These are phyloP conservation scores for Zosterops pallidus DNA, from an alignment of 2,113 vertebrate species.

Conservation along the genomic window DNA sequence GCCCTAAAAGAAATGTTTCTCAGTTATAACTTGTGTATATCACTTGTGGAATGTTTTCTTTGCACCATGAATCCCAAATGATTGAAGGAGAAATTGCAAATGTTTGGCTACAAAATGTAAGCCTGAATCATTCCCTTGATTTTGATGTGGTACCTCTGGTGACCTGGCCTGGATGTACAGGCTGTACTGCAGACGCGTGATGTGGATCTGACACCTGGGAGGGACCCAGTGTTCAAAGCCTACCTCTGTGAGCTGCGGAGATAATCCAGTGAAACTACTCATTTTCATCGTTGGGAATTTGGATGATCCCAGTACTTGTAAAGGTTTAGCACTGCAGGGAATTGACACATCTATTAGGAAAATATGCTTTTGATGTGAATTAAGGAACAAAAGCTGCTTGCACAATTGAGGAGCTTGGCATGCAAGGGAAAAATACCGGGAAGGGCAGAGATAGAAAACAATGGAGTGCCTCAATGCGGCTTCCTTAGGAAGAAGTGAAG, in stretches of 20 bases:
- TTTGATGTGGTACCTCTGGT: background rate
- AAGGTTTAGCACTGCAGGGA: constrained; percentile 25
- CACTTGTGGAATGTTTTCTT: background rate
- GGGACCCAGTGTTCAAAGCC: background rate
- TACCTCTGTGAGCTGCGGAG: background rate
- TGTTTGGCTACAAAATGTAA: background rate
- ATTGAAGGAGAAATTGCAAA: background rate
- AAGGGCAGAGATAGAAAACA: background rate
- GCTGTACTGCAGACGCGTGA: fast-evolving
- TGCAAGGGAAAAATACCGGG: background rate
- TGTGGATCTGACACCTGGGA: background rate
- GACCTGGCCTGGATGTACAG: background rate
- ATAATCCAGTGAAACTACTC: background rate
- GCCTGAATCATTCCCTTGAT: background rate
- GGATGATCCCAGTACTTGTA: background rate
- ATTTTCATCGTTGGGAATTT: background rate
- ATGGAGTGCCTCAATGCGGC: background rate
- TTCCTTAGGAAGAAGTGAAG: background rate
- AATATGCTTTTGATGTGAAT: constrained; percentile 11
- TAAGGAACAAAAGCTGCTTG: constrained; percentile 44
- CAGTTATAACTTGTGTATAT: fast-evolving
- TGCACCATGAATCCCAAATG: background rate
- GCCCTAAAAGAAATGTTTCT: background rate
- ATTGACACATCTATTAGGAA: constrained; percentile 24
- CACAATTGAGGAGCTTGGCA: constrained; percentile 12